phyloP scores from a whole-genome alignment of 2,113 vertebrate species.

The Oreocharis arfaki region DNA sequence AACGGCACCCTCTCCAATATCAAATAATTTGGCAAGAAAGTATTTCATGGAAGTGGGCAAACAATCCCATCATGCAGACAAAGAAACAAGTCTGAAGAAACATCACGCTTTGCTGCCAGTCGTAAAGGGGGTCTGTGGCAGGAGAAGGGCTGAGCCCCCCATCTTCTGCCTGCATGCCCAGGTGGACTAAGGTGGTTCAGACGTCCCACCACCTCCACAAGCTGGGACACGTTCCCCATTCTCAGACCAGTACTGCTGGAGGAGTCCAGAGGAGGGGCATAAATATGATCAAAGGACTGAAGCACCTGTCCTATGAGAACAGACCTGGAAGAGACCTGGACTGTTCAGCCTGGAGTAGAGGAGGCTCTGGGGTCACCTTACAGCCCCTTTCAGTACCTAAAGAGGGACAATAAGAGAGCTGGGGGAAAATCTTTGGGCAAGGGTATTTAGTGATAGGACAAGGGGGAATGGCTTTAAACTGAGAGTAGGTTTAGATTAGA shows the following conservation, averaged over 20 bases:
- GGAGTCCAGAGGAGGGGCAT: background rate
- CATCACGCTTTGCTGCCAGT: fast-evolving
- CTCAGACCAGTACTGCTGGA: background rate
- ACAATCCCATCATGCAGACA: background rate
- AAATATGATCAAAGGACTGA: background rate
- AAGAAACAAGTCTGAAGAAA: background rate
- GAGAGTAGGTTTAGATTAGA: background rate
- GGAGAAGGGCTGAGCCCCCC: background rate
- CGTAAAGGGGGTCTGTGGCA: background rate
- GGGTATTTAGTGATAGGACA: background rate
- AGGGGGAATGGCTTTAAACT: background rate
- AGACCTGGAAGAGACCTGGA: background rate
- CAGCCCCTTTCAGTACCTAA: background rate
- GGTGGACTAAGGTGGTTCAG: fast-evolving
- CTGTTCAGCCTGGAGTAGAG: background rate
- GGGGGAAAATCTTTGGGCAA: background rate
- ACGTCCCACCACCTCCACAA: background rate
- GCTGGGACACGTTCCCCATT: background rate
- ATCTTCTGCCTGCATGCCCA: background rate
- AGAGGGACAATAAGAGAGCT: background rate
- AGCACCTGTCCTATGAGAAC: background rate
- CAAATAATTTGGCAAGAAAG: background rate
- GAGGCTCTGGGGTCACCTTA: background rate
- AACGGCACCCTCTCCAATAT: background rate
- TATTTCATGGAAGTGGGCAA: background rate